Evolutionary conservation across 1,140 invertebrate genomes (phyloP).

Genomic region (Sycophila sp.): DNA sequence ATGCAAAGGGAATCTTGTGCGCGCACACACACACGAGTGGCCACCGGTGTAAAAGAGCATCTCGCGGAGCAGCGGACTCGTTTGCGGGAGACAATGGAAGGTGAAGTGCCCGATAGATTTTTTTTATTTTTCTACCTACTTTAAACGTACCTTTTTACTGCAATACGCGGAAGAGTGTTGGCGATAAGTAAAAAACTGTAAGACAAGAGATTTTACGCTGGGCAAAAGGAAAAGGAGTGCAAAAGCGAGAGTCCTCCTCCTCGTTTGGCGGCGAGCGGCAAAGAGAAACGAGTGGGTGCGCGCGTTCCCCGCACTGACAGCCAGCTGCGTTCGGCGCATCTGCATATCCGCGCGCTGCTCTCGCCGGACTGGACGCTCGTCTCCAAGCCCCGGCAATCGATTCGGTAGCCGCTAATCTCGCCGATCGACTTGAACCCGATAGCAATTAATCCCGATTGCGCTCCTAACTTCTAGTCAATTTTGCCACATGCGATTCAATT

Average conservation of each 20-base stretch:
- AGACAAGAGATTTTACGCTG: neutral
- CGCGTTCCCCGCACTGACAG: constrained; percentile 53
- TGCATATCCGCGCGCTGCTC: neutral
- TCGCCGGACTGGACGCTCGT: neutral
- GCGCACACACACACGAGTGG: too few relatives aligned
- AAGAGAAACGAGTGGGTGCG: constrained; percentile 41
- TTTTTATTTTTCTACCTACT: too few relatives aligned
- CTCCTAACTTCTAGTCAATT: neutral
- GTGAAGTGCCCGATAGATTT: too few relatives aligned
- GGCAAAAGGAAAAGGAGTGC: neutral
- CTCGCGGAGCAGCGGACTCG: too few relatives aligned
- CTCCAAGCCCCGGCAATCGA: constrained; percentile 13
- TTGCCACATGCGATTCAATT: neutral
- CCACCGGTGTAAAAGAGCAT: too few relatives aligned
- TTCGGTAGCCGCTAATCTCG: constrained; percentile 3
- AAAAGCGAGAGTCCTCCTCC: neutral
- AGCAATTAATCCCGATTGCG: constrained; percentile 35
- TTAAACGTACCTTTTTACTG: too few relatives aligned
- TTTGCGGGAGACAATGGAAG: too few relatives aligned
- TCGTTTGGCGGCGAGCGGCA: neutral
- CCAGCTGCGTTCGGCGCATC: constrained; percentile 56
- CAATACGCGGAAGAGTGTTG: too few relatives aligned
- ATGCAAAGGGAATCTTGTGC: too few relatives aligned
- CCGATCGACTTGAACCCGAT: constrained; percentile 32
- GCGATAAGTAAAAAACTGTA: too few relatives aligned